These are phyloP conservation scores for Oscheius sp. DNA, from an alignment of 2,888 invertebrate species.

Conservation along the genomic window DNA sequence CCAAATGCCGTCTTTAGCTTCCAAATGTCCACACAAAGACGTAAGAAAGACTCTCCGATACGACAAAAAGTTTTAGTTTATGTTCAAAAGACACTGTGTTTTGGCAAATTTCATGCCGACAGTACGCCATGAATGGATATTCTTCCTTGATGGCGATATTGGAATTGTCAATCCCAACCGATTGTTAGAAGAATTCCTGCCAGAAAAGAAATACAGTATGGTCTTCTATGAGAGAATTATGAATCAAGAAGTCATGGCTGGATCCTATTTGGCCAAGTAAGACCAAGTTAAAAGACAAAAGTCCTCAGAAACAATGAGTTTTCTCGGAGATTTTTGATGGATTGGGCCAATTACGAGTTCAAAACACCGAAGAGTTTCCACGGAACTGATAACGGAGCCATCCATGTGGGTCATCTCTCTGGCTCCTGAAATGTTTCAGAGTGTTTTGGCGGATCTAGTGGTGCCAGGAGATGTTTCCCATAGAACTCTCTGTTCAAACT, in stretches of 20 bases:
- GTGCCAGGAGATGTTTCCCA: slow-evolving; percentile 11
- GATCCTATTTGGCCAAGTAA: slow-evolving; percentile 51
- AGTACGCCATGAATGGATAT: slow-evolving; percentile 33
- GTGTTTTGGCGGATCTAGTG: slow-evolving; percentile 38
- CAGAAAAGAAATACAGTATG: background rate
- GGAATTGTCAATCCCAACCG: slow-evolving; percentile 51
- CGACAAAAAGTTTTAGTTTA: slow-evolving; percentile 39
- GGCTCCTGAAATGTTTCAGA: slow-evolving; percentile 34
- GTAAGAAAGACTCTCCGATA: slow-evolving; percentile 27
- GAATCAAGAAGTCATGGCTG: slow-evolving; percentile 68
- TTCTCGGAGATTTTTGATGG: slow-evolving; percentile 35
- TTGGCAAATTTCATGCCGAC: slow-evolving; percentile 32
- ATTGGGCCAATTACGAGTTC: slow-evolving; percentile 45
- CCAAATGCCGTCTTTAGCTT: background rate
- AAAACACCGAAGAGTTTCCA: slow-evolving; percentile 45
- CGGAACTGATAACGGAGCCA: slow-evolving; percentile 52
- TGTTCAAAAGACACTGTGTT: slow-evolving; percentile 52
- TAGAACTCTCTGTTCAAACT: slow-evolving; percentile 11
- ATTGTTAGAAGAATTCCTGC: slow-evolving; percentile 53
- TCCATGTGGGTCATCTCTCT: slow-evolving; percentile 35
- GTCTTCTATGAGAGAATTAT: slow-evolving; percentile 65
- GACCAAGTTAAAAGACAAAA: background rate
- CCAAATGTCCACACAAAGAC: slow-evolving; percentile 41
- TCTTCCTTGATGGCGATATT: slow-evolving; percentile 52
- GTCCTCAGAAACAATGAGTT: slow-evolving; percentile 32